A percentile compares a stretch with the other conserved stretches of the same genome.
Conservation (phyloP, 2,888 invertebrate genomes). For the Dysmachus trigonus region DNA sequence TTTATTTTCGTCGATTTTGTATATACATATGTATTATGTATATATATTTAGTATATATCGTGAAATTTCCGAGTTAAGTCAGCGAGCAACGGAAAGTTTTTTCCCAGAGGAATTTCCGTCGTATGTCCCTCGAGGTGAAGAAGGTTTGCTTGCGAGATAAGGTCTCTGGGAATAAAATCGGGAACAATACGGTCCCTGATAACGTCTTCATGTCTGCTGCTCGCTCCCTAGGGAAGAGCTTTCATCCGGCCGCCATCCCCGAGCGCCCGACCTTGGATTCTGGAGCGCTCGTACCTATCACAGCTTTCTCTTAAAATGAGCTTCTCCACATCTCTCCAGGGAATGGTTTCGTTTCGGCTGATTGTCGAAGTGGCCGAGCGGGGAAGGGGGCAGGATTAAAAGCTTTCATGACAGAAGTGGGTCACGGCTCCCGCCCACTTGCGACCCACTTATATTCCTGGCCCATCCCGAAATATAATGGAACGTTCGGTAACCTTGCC, state of each 20-base stretch:
- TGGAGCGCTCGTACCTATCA: too few species aligned
- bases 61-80: not conserved
- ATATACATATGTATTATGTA: too few species aligned
- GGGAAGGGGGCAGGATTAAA: not conserved
- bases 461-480: not conserved
- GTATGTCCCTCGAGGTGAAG: not conserved
- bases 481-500: not conserved
- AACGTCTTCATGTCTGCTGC: not conserved
- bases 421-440: not conserved
- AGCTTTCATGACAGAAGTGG: not conserved
- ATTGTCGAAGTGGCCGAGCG: not conserved
- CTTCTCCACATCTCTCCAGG: not conserved
- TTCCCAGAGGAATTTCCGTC: not conserved
- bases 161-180: not conserved
- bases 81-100: not conserved
- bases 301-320: not conserved
- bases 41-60: too few species aligned
- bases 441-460: not conserved
- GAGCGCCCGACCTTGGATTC: not conserved
- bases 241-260: not conserved
- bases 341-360: not conserved
- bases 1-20: not conserved
- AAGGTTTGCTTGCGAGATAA: not conserved
- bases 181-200: not conserved
- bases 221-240: not conserved